Evolutionary conservation across 1,140 invertebrate species (phyloP), one percentile per base, ranked within the genome.

Genomic region (Tetranychus urticae): DNA sequence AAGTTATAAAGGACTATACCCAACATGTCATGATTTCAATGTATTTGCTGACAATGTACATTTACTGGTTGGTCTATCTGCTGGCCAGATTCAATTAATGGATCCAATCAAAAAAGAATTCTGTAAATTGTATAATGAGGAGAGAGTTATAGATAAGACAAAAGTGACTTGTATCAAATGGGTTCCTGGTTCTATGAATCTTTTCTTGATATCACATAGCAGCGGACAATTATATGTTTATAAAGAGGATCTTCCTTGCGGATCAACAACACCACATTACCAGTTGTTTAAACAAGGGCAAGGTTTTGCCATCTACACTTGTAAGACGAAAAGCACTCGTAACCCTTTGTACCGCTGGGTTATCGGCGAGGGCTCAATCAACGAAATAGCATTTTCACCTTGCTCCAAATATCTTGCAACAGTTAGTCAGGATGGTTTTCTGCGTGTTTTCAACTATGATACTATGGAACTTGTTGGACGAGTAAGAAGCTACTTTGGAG

Each of bases 161-260:
- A 85, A 88, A 75, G 93, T 97, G 65, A 98, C 94, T n/a, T 97
- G 93, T 73, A 83, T 98, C 68, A 83, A 86, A 69, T 98, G 93
- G 93, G 81, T 98, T 62, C 94, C 93, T 23, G 85, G 84, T 57
- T 92, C 89, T 42, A 80, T 82, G 64, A 90, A 91, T 69, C 76
- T 91, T 66, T 98, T 98, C 74, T 75, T 97, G 61, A 87, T 88
- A 56, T 86, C 91, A 33, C 90, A 98, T 73, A 81, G 84, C 57
- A 96, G 90, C 64, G 94, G 94, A n/a, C 86, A 96, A 69, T 78
- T 98, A 68, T 97, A 97, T 77, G 79, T 97, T 31, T 98, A 97
- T 74, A 94, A 96, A 74, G 90, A 94, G 74, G 90, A 97, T 72
- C 75, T 94, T 56, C 79, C 82, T 2, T 94, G 89, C 75, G 85